Evolutionary conservation across 37 sponge, comb jelly and placozoan genomes (phyloP).

Genomic region (Eunapius fragilis): DNA sequence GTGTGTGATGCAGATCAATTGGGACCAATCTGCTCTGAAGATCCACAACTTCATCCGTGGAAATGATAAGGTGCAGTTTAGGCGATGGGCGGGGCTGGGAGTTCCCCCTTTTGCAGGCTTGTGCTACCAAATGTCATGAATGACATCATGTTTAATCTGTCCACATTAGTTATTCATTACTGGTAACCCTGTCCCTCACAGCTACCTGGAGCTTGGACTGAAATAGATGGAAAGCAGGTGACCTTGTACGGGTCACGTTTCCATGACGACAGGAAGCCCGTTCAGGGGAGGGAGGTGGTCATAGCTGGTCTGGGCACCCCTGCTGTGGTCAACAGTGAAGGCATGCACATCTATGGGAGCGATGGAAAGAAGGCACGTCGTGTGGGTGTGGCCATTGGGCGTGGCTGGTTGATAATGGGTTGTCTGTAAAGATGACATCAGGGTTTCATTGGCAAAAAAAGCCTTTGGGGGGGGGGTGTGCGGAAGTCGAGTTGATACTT

Average conservation of each 20-base stretch:
- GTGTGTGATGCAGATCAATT: slow-evolving; percentile 57
- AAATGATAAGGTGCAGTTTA: slow-evolving; percentile 69
- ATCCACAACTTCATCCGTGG: slow-evolving; percentile 95
- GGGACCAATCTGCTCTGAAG: slow-evolving; percentile 76
- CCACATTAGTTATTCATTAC: not conserved
- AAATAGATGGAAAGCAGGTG: slow-evolving; percentile 80
- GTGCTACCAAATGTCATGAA: no score
- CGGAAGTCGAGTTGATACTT: no score
- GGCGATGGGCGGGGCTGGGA: no score
- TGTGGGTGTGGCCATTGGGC: not conserved
- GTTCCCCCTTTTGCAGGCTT: no score
- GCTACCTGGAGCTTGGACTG: slow-evolving; percentile 92
- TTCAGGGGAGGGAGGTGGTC: slow-evolving; percentile 62
- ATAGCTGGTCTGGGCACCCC: slow-evolving; percentile 60
- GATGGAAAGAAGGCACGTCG: slow-evolving; percentile 78
- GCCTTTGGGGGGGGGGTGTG: no score
- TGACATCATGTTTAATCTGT: no score
- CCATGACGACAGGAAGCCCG: slow-evolving; percentile 66
- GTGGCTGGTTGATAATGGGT: no score
- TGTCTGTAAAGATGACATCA: no score
- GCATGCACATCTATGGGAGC: slow-evolving; percentile 75
- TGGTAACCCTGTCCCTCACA: slow-evolving; percentile 4
- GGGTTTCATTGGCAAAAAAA: no score
- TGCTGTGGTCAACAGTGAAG: slow-evolving; percentile 78
- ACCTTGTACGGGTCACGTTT: slow-evolving; percentile 83